A percentile compares a stretch with the other conserved stretches of the same genome.
Evolutionary conservation across 30 jellyfish, hydroid and myxozoan genomes (phyloP).

Genomic region (Cassiopea xamachana): DNA sequence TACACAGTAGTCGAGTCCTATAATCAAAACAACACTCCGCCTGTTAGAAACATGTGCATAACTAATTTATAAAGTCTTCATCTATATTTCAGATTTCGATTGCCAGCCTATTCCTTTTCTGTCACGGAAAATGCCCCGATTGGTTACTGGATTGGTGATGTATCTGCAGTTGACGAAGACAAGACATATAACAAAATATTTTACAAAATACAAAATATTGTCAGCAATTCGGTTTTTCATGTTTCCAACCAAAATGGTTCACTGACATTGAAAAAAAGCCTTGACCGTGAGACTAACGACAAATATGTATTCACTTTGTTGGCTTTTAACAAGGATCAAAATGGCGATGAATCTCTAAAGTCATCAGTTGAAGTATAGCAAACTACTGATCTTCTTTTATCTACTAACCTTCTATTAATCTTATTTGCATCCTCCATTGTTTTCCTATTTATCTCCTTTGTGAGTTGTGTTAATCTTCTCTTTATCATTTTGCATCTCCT

Average conservation of each 20-base stretch:
- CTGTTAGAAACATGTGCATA: too few species aligned
- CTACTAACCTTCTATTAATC: too few species aligned
- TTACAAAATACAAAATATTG: slow-evolving; percentile 12
- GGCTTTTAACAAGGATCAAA: slow-evolving; percentile 63
- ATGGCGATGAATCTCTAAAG: slow-evolving; percentile 57
- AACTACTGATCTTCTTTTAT: too few species aligned
- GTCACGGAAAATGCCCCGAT: slow-evolving; percentile 53
- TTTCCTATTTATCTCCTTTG: too few species aligned
- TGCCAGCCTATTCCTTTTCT: slow-evolving; percentile 60
- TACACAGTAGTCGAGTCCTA: too few species aligned
- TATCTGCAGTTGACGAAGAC: slow-evolving; percentile 66
- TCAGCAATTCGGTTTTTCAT: background rate
- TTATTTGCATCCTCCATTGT: too few species aligned
- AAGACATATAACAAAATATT: slow-evolving; percentile 21
- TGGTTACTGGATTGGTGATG: slow-evolving; percentile 66
- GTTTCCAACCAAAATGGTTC: slow-evolving; percentile 48
- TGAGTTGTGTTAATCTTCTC: too few species aligned
- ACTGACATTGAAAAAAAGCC: slow-evolving; percentile 1
- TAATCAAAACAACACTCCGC: too few species aligned
- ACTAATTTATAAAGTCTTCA: too few species aligned
- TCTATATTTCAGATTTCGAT: slow-evolving; percentile 55
- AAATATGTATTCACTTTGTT: slow-evolving; percentile 34
- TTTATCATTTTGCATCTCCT: too few species aligned
- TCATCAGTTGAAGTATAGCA: slow-evolving; percentile 60
- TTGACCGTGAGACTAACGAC: slow-evolving; percentile 65